Percentiles rank a stretch among this genome's conserved stretches.
Conservation (phyloP, 2,797 vertebrate genomes). For the Malurus leucopterus region DNA sequence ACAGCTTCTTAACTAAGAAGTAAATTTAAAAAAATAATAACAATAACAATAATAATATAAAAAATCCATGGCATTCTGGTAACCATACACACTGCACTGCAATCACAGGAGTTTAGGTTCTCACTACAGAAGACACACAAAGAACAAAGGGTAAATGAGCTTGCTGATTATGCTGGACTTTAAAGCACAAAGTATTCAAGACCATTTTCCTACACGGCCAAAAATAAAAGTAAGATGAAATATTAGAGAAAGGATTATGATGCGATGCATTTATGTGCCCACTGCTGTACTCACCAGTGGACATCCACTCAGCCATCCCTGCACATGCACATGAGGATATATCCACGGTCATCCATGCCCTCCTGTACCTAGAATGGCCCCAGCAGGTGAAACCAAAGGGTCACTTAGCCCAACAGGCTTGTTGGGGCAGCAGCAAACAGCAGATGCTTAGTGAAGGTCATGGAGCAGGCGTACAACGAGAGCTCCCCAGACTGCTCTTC, state of each 20-base stretch:
- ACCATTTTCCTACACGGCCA: background rate
- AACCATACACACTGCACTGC: background rate
- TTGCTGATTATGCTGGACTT: background rate
- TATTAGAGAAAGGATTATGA: background rate
- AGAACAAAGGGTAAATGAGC: background rate
- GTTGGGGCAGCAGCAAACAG: background rate
- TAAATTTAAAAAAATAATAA: conserved; percentile 5
- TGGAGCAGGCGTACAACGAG: background rate
- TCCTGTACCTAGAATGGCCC: background rate
- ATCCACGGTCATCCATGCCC: accelerated
- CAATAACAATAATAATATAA: background rate
- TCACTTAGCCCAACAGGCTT: background rate
- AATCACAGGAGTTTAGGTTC: background rate
- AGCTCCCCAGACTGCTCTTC: background rate
- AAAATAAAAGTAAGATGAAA: background rate
- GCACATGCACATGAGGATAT: background rate
- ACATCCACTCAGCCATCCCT: background rate
- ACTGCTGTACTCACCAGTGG: background rate
- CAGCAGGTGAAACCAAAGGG: background rate
- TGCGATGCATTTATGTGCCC: background rate
- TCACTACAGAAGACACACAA: background rate
- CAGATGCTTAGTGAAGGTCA: conserved; percentile 2
- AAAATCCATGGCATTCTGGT: background rate
- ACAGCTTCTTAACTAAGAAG: background rate
- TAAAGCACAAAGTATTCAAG: background rate